A percentile compares a stretch with the other conserved stretches of the same genome.
Evolutionary conservation across 1,140 invertebrate genomes (phyloP).

Genomic region (Drosophila malerkotliana): DNA sequence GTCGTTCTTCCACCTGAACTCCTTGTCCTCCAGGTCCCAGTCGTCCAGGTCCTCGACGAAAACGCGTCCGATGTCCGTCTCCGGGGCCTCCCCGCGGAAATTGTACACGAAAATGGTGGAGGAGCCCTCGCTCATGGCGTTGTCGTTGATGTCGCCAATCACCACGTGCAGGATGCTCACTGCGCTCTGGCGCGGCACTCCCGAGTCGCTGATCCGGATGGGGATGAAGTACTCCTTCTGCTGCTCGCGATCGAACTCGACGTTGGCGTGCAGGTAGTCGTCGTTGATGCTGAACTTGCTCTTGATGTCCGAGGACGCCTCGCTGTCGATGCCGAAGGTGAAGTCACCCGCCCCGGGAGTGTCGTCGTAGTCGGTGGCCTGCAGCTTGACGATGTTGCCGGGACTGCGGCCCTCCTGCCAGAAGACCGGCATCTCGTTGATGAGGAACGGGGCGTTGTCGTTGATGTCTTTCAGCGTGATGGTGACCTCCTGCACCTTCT

Average conservation of each 20-base stretch:
- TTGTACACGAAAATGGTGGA: constrained; percentile 97
- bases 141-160: constrained; percentile 96
- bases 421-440: constrained; percentile 91
- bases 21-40: constrained; percentile 96
- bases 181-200: constrained; percentile 88
- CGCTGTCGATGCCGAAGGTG: constrained; percentile 88
- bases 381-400: constrained; percentile 88
- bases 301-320: constrained; percentile 88
- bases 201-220: constrained; percentile 94
- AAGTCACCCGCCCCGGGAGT: constrained; percentile 90
- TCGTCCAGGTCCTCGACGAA: constrained; percentile 96
- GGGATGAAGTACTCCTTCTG: constrained; percentile 94
- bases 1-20: constrained; percentile 88
- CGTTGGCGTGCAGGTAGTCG: constrained; percentile 86
- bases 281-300: constrained; percentile 89
- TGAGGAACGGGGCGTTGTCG: constrained; percentile 94
- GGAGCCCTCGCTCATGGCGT: constrained; percentile 91
- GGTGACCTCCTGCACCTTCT: constrained; percentile 88
- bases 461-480: constrained; percentile 93
- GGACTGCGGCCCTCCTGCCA: constrained; percentile 92
- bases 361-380: constrained; percentile 92
- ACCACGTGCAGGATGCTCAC: constrained; percentile 92
- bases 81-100: constrained; percentile 90
- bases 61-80: constrained; percentile 93
- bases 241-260: constrained; percentile 94